These are phyloP conservation scores for Ametastegia equiseti DNA, from an alignment of 2,888 invertebrate genomes.

Conservation along the genomic window DNA sequence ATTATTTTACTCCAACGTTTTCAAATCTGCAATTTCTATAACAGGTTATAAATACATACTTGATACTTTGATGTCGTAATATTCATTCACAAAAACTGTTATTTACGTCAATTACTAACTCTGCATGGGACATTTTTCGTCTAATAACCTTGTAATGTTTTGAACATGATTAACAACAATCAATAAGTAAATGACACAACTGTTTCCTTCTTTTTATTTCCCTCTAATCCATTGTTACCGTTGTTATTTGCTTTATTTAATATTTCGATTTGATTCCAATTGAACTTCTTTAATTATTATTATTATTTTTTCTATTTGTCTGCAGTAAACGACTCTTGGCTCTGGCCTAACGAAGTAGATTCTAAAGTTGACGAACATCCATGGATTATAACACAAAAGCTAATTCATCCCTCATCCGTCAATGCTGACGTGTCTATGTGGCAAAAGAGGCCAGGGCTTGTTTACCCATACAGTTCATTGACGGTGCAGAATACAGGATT, in stretches of 20 bases:
- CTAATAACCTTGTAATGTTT: too few relatives aligned
- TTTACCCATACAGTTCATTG: constrained; percentile 4
- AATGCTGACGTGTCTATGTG: neutral
- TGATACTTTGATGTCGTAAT: neutral
- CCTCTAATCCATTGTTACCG: too few relatives aligned
- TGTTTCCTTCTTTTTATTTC: too few relatives aligned
- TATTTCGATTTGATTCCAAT: too few relatives aligned
- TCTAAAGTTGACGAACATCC: neutral
- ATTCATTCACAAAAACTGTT: too few relatives aligned
- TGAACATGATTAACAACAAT: too few relatives aligned
- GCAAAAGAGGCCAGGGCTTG: neutral
- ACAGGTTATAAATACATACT: neutral
- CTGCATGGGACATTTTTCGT: too few relatives aligned
- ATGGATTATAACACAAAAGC: neutral
- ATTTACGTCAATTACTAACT: too few relatives aligned
- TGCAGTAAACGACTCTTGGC: constrained; percentile 35
- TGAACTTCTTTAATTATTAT: neutral
- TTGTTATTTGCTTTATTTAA: too few relatives aligned
- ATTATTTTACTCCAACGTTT: neutral
- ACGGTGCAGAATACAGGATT: neutral
- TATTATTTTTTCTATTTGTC: neutral
- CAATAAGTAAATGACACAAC: too few relatives aligned
- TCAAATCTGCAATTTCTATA: neutral
- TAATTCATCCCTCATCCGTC: neutral
- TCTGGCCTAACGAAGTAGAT: constrained; percentile 33